Evolutionary conservation across 2,113 vertebrate species (phyloP).

Genomic region (Nesoenas mayeri): DNA sequence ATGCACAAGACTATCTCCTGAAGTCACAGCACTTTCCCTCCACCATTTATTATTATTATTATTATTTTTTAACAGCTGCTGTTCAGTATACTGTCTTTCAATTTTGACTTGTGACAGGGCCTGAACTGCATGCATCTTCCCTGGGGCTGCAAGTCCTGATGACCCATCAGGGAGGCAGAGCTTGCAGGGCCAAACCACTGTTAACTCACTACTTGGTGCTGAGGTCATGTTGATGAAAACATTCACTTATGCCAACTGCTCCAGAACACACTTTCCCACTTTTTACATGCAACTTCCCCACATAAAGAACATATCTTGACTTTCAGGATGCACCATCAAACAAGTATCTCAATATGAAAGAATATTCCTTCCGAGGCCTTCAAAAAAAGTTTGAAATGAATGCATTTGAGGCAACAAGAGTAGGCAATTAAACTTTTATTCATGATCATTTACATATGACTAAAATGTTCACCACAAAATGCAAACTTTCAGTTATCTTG

Average conservation of each 20-base stretch:
- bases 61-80: too few relatives aligned
- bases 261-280: not conserved
- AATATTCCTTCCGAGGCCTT: not conserved
- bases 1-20: not conserved
- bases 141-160: not conserved
- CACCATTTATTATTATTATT: not conserved
- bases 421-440: slow-evolving; percentile 64
- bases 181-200: not conserved
- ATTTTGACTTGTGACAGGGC: not conserved
- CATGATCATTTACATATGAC: not conserved
- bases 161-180: not conserved
- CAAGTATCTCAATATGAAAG: not conserved
- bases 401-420: not conserved
- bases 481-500: not conserved
- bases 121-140: not conserved
- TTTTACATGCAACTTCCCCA: not conserved
- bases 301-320: not conserved
- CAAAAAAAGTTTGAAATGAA: not conserved
- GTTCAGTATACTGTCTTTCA: not conserved
- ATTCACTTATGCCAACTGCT: not conserved
- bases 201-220: not conserved
- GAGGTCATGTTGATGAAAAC: not conserved
- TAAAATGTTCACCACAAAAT: slow-evolving; percentile 27
- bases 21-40: not conserved
- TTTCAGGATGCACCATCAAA: not conserved